Evolutionary conservation across 2,113 vertebrate genomes (phyloP), one percentile per base, ranked within the genome.

Genomic region (Acanthisitta chloris): DNA sequence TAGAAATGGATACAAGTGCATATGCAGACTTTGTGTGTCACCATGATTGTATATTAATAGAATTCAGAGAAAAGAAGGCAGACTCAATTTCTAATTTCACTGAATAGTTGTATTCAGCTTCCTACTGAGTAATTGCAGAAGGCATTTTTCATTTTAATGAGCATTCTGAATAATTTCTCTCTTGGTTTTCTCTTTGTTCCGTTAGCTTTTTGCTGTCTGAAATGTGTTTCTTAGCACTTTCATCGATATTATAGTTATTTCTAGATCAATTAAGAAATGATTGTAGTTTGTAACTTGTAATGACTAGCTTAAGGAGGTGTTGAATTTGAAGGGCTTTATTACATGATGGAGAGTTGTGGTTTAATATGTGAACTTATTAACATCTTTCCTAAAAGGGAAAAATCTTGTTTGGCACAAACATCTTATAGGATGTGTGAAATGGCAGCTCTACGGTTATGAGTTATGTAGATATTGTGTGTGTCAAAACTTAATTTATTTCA

Each of bases 101-200:
- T 95, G 86, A 95, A 91, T 89, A 43, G 81, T 25, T 77, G n/a
- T 62, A 81, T 94, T 96, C 81, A 94, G 42, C 61, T 92, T 89
- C n/a, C 55, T 87, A 52, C 23, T 81, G 73, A 89, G 69, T 74
- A 84, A 86, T 48, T 1, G 4, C 48, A 79, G 57, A 76, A 81
- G 52, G 21, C 72, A 76, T 94, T 91, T 94, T 94, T 92, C 19
- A 25, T 72, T 91, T 91, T 81, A 95, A 66, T 79, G 64, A 74
- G 46, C 51, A 17, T 78, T 91, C 83, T 45, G 55, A 78, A 65
- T 81, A 25, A 26, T 78, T 79, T 62, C 9, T 87, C 5, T 79
- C 25, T 58, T 54, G 5, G 36, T 86, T 86, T 83, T 45, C 34
- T 46, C 45, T 36, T 8, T 73, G 90, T 92, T 82, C 31, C 38